Percentiles rank a stretch among this genome's conserved stretches.
Evolutionary conservation across 2,888 invertebrate species (phyloP).

Genomic region (Plemyria rubiginata): DNA sequence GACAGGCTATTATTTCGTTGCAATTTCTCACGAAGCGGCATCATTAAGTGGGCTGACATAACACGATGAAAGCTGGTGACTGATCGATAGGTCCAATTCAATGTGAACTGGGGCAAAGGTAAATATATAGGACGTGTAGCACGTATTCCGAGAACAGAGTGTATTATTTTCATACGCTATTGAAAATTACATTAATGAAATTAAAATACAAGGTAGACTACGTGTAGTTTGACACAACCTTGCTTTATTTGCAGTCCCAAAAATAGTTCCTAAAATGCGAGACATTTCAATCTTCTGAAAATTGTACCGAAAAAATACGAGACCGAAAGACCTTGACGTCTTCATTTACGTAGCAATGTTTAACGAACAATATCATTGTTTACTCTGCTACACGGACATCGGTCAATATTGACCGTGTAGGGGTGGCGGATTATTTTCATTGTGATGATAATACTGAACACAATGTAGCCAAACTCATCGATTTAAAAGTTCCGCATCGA

Average conservation of each 20-base stretch:
- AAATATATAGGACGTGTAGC: slow-evolving; percentile 26
- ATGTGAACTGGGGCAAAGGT: slow-evolving; percentile 26
- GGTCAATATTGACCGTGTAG: slow-evolving; percentile 58
- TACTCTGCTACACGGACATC: slow-evolving; percentile 47
- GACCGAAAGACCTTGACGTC: slow-evolving; percentile 39
- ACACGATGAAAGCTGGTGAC: slow-evolving; percentile 40
- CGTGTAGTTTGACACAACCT: neutral
- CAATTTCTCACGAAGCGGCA: slow-evolving; percentile 44
- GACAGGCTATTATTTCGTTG: slow-evolving; percentile 50
- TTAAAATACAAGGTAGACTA: too few relatives aligned
- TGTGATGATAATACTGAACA: slow-evolving; percentile 57
- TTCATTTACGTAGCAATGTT: slow-evolving; percentile 45
- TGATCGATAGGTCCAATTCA: slow-evolving; percentile 34
- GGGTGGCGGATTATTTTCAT: slow-evolving; percentile 47
- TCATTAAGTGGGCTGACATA: slow-evolving; percentile 41
- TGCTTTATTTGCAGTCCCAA: slow-evolving; percentile 1
- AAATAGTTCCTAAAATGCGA: slow-evolving; percentile 1
- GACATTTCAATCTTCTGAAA: slow-evolving; percentile 31
- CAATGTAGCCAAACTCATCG: slow-evolving; percentile 36
- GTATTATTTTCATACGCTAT: slow-evolving; percentile 17
- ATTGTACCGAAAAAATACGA: slow-evolving; percentile 30
- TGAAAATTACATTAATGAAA: slow-evolving; percentile 11
- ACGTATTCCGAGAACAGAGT: slow-evolving; percentile 34
- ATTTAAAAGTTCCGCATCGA: slow-evolving; percentile 57
- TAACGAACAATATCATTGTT: slow-evolving; percentile 49